phyloP scores from a whole-genome alignment of 1,140 invertebrate species.

The Drosophila eugracilis region DNA sequence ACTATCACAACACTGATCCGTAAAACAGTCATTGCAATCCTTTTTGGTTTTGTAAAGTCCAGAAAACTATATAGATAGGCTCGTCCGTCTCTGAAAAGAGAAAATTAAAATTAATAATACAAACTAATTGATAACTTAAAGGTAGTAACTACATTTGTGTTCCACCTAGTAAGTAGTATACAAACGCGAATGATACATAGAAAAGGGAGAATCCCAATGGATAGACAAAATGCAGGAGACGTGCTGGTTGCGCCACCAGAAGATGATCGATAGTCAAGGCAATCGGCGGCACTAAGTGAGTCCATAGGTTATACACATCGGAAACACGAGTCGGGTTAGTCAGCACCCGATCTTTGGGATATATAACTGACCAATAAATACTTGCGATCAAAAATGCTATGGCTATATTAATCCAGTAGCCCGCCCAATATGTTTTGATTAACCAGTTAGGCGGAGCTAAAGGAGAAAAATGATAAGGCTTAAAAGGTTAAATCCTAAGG shows the following conservation, averaged over 20 bases:
- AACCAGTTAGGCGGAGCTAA: background rate
- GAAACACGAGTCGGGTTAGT: background rate
- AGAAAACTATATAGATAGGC: constrained; percentile 38
- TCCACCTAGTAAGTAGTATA: constrained; percentile 90
- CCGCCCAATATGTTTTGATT: constrained; percentile 51
- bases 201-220: constrained; percentile 86
- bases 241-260: constrained; percentile 88
- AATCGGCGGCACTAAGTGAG: constrained; percentile 89
- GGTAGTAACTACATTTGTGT: too few relatives aligned
- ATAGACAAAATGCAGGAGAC: constrained; percentile 89
- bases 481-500: too few relatives aligned
- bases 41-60: constrained; percentile 11
- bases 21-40: rapidly evolving
- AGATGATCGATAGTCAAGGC: constrained; percentile 90
- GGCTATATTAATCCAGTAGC: constrained; percentile 43
- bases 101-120: background rate
- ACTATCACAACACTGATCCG: background rate
- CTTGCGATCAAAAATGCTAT: background rate
- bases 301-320: constrained; percentile 86
- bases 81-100: constrained; percentile 14
- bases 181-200: constrained; percentile 88
- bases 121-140: background rate
- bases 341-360: background rate
- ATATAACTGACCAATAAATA: constrained; percentile 41
- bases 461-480: too few relatives aligned